These are phyloP conservation scores for Drosophila prosaltans DNA, from an alignment of 1,140 invertebrate species.

Conservation along the genomic window DNA sequence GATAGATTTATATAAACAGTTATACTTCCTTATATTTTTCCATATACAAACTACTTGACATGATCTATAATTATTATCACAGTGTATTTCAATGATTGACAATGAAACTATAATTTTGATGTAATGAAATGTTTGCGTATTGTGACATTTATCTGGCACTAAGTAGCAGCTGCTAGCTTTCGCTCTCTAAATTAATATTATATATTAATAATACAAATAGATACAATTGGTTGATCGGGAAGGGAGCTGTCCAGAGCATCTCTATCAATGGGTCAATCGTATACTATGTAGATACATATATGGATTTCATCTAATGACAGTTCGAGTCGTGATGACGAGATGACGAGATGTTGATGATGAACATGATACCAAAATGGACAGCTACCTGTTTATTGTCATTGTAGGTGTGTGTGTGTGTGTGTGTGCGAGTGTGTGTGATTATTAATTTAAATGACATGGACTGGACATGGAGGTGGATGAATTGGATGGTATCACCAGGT, in stretches of 20 bases:
- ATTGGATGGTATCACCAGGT: constrained; percentile 3
- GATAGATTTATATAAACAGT: too few relatives aligned
- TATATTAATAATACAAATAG: constrained; percentile 50
- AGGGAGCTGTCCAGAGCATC: constrained; percentile 32
- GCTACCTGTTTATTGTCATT: constrained; percentile 15
- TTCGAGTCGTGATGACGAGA: not conserved
- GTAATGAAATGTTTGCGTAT: constrained; percentile 17
- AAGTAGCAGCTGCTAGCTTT: not conserved
- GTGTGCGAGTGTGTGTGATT: constrained; percentile 41
- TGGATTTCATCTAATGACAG: constrained; percentile 59
- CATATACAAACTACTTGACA: too few relatives aligned
- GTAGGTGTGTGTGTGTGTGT: constrained; percentile 11
- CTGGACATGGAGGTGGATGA: constrained; percentile 18
- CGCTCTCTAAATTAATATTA: not conserved
- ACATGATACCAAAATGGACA: constrained; percentile 33
- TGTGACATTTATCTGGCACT: constrained; percentile 40
- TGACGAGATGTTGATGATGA: not conserved
- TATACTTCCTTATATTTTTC: too few relatives aligned
- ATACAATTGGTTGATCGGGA: constrained; percentile 42
- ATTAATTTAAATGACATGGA: constrained; percentile 72
- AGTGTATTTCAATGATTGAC: constrained; percentile 33
- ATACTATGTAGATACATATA: not conserved
- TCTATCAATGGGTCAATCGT: not conserved
- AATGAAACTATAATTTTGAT: constrained; percentile 39
- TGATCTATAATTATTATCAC: too few relatives aligned